These are phyloP conservation scores for Scaptomyza reducta DNA, from an alignment of 2,888 invertebrate genomes.

Conservation along the genomic window DNA sequence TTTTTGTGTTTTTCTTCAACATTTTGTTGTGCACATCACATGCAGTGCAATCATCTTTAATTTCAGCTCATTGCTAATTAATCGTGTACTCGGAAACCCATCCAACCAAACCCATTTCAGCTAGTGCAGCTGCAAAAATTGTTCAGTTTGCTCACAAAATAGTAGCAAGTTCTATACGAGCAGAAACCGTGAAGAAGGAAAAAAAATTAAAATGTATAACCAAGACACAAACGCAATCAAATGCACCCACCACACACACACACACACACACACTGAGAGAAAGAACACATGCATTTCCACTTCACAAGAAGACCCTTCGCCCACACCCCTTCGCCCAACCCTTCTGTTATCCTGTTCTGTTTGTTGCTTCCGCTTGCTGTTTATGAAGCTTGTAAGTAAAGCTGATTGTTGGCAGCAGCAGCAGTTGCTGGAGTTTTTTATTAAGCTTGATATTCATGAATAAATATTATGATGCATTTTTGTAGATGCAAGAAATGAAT, in stretches of 20 bases:
- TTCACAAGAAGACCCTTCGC: conserved; percentile 15
- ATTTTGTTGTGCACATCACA: conserved; percentile 33
- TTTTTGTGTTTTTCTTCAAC: neutral
- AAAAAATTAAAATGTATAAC: conserved; percentile 72
- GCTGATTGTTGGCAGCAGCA: conserved; percentile 61
- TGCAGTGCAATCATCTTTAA: conserved; percentile 75
- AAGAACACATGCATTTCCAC: conserved; percentile 29
- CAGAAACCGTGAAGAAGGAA: conserved; percentile 9
- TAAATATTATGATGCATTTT: conserved; percentile 58
- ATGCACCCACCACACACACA: conserved; percentile 39
- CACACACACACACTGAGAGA: conserved; percentile 6
- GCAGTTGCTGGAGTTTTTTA: conserved; percentile 14
- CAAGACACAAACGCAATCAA: conserved; percentile 74
- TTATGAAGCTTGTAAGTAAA: conserved; percentile 72
- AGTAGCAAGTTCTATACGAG: conserved; percentile 24
- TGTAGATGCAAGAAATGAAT: conserved; percentile 19
- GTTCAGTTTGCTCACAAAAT: conserved; percentile 11
- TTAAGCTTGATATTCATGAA: conserved; percentile 60
- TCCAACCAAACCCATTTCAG: neutral
- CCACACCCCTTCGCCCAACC: conserved; percentile 4
- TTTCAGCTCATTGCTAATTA: conserved; percentile 77
- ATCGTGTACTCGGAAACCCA: conserved; percentile 50
- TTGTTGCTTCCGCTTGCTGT: conserved; percentile 54
- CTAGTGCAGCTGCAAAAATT: neutral
- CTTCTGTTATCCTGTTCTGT: neutral